These are phyloP conservation scores for Stenchaetothrips biformis DNA, from an alignment of 2,888 invertebrate species.

Conservation along the genomic window DNA sequence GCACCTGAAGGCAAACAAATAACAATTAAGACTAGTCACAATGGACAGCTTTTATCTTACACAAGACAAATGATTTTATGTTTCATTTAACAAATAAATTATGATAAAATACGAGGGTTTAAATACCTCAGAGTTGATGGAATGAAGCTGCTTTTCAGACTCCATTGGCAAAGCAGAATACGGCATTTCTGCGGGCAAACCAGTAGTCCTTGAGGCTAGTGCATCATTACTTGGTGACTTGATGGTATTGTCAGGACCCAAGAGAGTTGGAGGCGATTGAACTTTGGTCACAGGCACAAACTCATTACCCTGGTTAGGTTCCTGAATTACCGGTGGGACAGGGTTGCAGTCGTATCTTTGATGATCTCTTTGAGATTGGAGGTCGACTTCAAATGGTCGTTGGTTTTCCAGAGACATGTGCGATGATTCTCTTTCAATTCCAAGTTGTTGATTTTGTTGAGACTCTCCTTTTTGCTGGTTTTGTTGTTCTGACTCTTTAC, in stretches of 20 bases:
- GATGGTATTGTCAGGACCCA: not conserved
- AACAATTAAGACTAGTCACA: not conserved
- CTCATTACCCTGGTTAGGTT: not conserved
- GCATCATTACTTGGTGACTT: not conserved
- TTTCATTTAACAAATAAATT: not conserved
- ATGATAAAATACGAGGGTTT: not conserved
- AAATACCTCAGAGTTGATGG: not conserved
- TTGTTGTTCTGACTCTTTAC: not conserved
- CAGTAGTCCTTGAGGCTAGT: not conserved
- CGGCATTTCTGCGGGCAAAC: not conserved
- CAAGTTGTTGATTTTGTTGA: not conserved
- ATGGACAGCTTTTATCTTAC: too few species aligned
- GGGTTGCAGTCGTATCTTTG: not conserved
- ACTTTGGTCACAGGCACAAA: not conserved
- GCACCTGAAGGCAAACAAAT: conserved; percentile 38
- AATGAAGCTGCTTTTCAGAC: not conserved
- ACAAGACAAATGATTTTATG: not conserved
- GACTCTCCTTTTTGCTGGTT: not conserved
- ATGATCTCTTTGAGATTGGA: not conserved
- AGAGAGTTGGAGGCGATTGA: not conserved
- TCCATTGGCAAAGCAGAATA: not conserved
- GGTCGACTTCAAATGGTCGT: not conserved
- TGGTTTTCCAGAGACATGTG: not conserved
- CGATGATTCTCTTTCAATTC: not conserved
- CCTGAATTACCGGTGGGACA: not conserved